Base-by-base conservation (phyloP, 53 echinoderm and acorn worm genomes). In the Zoroaster sp. region DNA sequence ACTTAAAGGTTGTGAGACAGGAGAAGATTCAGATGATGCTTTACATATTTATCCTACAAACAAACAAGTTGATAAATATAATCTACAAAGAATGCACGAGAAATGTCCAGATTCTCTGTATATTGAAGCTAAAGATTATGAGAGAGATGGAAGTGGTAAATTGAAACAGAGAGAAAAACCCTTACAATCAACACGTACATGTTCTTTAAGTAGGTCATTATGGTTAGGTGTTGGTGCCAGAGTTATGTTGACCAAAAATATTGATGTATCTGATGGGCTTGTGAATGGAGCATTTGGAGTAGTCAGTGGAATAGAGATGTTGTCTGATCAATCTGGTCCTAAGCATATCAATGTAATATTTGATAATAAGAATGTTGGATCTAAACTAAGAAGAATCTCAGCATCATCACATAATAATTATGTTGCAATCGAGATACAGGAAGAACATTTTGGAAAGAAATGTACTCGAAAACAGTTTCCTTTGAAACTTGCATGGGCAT, bases 401-500 rank as follows among this genome's bases (percentile, higher is more conserved):
- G 46, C 46, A 46, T 1, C 46, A 46, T 15, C 2, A 18, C 0
- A 4, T 0, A 18, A 52, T 18, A 4, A 34, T 17, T 3, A 20
- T 53, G 53, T 53, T n/a, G 4, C 53, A 1, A 53, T 53, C 5
- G 53, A 53, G 53, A 53, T 53, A 5, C 53, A 53, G 53, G 53
- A 53, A n/a, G 53, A 53, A 53, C 4, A 6, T 2, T n/a, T 53
- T 49, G 32, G 68, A 6, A 18, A 46, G 68, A 32, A 41, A 72
- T 33, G 35, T 38, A 78, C 49, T 7, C 47, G 90, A 53, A 65
- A 66, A 70, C 89, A 93, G 35, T 90, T 90, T 86, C 93, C 89
- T 10, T 37, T 93, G 35, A 93, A 89, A 78, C 69, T 93, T 9
- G 90, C 93, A 39, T 92, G 74, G 82, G 89, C 92, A 37, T 90